These are phyloP conservation scores for Ochropacha duplaris DNA, from an alignment of 2,888 invertebrate species.

Conservation along the genomic window DNA sequence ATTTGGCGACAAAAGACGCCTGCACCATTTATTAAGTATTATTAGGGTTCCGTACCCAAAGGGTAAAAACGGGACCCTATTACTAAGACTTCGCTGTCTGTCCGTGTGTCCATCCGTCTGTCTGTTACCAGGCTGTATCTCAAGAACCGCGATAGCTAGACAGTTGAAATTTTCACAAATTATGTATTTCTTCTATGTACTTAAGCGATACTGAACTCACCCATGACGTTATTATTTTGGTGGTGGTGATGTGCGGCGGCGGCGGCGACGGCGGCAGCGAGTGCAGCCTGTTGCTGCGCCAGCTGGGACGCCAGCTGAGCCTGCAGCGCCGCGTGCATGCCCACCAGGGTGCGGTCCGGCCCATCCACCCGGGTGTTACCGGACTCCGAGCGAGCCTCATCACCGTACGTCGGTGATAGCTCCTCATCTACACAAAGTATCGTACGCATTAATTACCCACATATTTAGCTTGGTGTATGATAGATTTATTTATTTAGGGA, in stretches of 20 bases:
- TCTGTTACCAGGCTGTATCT: too few relatives aligned
- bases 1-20: too few relatives aligned
- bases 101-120: too few relatives aligned
- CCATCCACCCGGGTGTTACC: slow-evolving; percentile 42
- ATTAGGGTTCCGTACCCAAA: too few relatives aligned
- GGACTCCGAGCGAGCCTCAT: slow-evolving; percentile 75
- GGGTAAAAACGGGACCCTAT: too few relatives aligned
- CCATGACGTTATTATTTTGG: slow-evolving; percentile 82
- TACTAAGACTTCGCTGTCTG: too few relatives aligned
- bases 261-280: slow-evolving; percentile 82
- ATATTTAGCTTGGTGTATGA: not conserved
- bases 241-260: slow-evolving; percentile 85
- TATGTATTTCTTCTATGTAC: too few relatives aligned
- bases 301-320: slow-evolving; percentile 84
- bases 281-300: slow-evolving; percentile 82
- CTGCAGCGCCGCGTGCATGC: slow-evolving; percentile 79
- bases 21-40: too few relatives aligned
- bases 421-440: slow-evolving; percentile 71
- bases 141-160: too few relatives aligned
- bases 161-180: too few relatives aligned
- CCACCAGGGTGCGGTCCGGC: slow-evolving; percentile 46
- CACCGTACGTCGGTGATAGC: slow-evolving; percentile 66
- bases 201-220: slow-evolving; percentile 58
- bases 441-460: not conserved
- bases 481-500: too few relatives aligned